phyloP scores from a whole-genome alignment of 30 jellyfish, hydroid and myxozoan genomes.

The Mastigias papua region DNA sequence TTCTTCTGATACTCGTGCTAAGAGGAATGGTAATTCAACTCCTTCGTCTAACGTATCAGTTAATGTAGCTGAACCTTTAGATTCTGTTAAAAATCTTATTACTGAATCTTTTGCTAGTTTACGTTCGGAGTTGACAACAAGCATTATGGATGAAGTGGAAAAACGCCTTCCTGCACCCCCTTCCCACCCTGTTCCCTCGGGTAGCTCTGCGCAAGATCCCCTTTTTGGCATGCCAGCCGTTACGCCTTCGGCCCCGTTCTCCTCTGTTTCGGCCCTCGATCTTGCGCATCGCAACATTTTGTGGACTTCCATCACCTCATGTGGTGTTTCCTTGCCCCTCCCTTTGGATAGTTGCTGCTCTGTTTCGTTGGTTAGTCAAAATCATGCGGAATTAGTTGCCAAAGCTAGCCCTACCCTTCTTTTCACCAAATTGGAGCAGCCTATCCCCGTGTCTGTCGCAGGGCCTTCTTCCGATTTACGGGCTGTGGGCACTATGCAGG shows the following conservation, averaged over 20 bases:
- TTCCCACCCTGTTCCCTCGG: neutral
- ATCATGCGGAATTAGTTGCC: constrained; percentile 44
- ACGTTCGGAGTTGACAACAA: too few species aligned
- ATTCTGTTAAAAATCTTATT: too few species aligned
- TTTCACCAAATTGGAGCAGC: constrained; percentile 51
- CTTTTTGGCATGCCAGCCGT: constrained; percentile 60
- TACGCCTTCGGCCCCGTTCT: constrained; percentile 34
- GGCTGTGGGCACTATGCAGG: constrained; percentile 72
- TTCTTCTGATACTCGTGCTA: too few species aligned
- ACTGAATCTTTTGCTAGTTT: too few species aligned
- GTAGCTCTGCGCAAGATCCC: constrained; percentile 15
- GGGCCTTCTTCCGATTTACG: constrained; percentile 53
- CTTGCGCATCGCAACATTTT: constrained; percentile 38
- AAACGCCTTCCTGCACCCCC: neutral
- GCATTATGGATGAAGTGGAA: too few species aligned
- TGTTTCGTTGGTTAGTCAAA: constrained; percentile 36
- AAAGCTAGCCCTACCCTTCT: constrained; percentile 13
- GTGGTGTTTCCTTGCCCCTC: constrained; percentile 54
- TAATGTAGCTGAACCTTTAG: too few species aligned
- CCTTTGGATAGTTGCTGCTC: constrained; percentile 68
- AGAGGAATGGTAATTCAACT: too few species aligned
- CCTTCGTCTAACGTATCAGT: too few species aligned
- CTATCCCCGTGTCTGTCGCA: constrained; percentile 53
- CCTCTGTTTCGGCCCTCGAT: constrained; percentile 36
- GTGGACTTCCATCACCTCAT: constrained; percentile 55